Conservation (phyloP, 2,888 invertebrate species). For the Sarcophaga caerulescens region DNA sequence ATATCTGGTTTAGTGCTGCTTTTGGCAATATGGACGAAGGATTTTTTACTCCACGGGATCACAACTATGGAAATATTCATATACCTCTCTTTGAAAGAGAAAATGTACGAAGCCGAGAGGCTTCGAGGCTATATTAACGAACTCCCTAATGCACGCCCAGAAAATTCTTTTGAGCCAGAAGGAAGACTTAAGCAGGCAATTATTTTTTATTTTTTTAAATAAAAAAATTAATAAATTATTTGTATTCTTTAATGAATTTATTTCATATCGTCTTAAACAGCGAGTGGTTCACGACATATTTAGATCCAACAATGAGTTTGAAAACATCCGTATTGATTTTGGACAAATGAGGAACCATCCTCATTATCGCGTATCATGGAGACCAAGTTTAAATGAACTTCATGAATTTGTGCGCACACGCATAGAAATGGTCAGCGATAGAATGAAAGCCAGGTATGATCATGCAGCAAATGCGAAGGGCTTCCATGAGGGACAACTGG, state of each 20-base stretch:
- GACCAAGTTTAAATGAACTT: too few species aligned
- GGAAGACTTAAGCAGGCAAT: not conserved
- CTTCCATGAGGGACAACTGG: too few species aligned
- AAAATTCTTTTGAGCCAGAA: not conserved
- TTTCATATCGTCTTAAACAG: constrained; percentile 39
- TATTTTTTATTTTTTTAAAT: too few species aligned
- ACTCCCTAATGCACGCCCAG: not conserved
- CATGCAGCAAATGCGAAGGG: too few species aligned
- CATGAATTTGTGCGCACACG: too few species aligned
- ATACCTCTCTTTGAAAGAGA: not conserved
- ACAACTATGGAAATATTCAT: constrained; percentile 1
- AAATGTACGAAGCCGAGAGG: not conserved
- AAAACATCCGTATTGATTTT: constrained; percentile 6
- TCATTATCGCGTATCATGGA: too few species aligned
- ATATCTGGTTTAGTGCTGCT: not conserved
- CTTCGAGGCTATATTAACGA: not conserved
- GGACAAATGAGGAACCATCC: constrained; percentile 20
- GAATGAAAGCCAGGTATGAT: too few species aligned
- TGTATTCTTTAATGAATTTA: constrained; percentile 32
- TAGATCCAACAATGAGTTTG: constrained; percentile 18
- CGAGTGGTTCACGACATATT: constrained; percentile 42
- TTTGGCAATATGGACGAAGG: constrained; percentile 1
- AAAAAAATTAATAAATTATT: not conserved
- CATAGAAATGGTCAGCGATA: too few species aligned
- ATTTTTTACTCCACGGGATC: not conserved